Evolutionary conservation across 2,797 vertebrate species (phyloP).

Genomic region (Bradypus variegatus): DNA sequence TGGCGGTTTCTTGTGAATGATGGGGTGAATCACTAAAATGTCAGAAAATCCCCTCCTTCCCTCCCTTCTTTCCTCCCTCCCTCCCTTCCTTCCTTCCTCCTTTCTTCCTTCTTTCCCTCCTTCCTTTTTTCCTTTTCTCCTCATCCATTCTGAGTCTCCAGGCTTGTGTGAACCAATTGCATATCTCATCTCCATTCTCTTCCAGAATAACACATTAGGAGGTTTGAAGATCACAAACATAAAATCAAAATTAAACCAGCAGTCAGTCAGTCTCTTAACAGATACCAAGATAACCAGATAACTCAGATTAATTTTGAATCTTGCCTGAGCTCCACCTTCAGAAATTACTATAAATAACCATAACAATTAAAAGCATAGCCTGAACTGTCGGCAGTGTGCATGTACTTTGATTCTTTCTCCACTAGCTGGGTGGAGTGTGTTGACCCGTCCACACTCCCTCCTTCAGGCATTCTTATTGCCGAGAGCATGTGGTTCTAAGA

Average conservation of each 20-base stretch:
- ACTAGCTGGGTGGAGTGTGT: neutral
- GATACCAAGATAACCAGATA: neutral
- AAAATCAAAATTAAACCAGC: neutral
- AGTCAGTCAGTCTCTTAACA: neutral
- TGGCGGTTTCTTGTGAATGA: neutral
- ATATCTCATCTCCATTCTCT: neutral
- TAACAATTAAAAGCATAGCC: neutral
- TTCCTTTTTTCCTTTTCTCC: no score
- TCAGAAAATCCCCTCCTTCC: neutral
- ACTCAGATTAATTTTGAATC: neutral
- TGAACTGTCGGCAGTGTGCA: no score
- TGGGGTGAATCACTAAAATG: neutral
- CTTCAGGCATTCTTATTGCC: neutral
- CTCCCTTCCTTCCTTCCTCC: no score
- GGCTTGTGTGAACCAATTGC: no score
- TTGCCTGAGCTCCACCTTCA: neutral
- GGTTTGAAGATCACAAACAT: neutral
- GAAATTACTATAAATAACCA: neutral
- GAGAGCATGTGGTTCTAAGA: neutral
- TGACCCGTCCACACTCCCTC: no score
- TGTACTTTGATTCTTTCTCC: neutral
- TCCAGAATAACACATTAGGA: neutral
- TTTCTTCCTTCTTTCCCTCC: accelerated
- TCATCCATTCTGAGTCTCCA: neutral
- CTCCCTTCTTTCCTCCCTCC: neutral